A percentile compares a stretch with the other conserved stretches of the same genome.
Evolutionary conservation across 2,888 invertebrate genomes (phyloP).

Genomic region (Reticulitermes lucifugus): DNA sequence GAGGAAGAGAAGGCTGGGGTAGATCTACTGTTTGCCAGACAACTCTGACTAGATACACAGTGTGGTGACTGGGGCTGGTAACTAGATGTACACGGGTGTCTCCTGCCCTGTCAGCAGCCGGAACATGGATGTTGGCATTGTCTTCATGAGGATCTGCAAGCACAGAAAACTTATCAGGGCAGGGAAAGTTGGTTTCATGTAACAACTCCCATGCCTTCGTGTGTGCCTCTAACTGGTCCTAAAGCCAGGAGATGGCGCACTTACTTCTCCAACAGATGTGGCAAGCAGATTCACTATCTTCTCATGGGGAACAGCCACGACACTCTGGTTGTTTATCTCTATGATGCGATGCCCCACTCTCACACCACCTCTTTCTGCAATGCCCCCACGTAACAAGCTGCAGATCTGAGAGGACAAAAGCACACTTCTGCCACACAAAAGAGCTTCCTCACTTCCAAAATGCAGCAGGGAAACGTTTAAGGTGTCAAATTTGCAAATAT

Average conservation of each 20-base stretch:
- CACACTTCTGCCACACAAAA: neutral
- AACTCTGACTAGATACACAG: slow-evolving; percentile 15
- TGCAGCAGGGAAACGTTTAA: neutral
- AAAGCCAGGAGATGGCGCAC: slow-evolving; percentile 53
- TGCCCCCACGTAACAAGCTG: slow-evolving; percentile 96
- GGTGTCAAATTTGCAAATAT: neutral
- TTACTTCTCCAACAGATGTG: slow-evolving; percentile 98
- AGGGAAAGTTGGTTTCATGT: no score
- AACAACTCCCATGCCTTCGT: no score
- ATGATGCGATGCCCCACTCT: slow-evolving; percentile 99
- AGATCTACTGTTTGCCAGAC: no score
- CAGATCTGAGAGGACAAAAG: slow-evolving; percentile 80
- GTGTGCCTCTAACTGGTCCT: no score
- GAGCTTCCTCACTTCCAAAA: neutral
- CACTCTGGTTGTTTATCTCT: slow-evolving; percentile 99
- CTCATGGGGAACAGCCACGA: slow-evolving; percentile 99
- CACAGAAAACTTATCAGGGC: slow-evolving; percentile 22
- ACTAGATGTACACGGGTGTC: slow-evolving; percentile 97
- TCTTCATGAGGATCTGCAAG: slow-evolving; percentile 98
- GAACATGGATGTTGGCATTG: slow-evolving; percentile 99
- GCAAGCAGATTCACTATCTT: slow-evolving; percentile 99
- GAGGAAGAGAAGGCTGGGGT: neutral
- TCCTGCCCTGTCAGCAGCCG: slow-evolving; percentile 98
- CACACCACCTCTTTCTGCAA: slow-evolving; percentile 98
- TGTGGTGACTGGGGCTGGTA: neutral